Conservation (phyloP, 2,888 invertebrate species). For the Caenorhabditis sp. region DNA sequence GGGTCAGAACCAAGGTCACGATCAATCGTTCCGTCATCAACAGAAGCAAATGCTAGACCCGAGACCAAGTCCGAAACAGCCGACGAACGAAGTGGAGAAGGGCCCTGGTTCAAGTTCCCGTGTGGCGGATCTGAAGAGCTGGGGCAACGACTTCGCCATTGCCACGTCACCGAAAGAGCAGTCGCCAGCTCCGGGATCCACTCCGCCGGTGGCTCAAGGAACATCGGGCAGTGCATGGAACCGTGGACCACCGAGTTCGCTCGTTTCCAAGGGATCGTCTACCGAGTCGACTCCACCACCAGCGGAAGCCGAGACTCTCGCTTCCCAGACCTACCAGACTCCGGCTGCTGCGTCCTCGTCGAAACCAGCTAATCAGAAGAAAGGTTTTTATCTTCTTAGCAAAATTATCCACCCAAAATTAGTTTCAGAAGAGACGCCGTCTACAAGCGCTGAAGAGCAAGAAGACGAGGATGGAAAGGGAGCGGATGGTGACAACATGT, state of each 20-base stretch:
- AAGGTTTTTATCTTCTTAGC: slow-evolving; percentile 1
- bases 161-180: slow-evolving; percentile 26
- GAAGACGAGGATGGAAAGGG: slow-evolving; percentile 2
- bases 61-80: slow-evolving; percentile 21
- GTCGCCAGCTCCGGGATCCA: slow-evolving; percentile 17
- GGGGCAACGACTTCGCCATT: slow-evolving; percentile 32
- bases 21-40: slow-evolving; percentile 48
- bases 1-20: slow-evolving; percentile 40
- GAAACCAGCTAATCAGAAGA: slow-evolving; percentile 1
- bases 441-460: slow-evolving; percentile 14
- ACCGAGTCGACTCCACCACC: slow-evolving; percentile 11
- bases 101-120: slow-evolving; percentile 17
- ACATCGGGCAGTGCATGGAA: slow-evolving; percentile 61
- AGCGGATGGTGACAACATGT: neutral
- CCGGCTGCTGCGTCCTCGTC: neutral
- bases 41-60: slow-evolving; percentile 54
- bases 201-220: slow-evolving; percentile 16
- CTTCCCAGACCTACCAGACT: neutral
- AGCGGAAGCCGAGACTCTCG: neutral
- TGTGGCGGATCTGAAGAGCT: slow-evolving; percentile 43
- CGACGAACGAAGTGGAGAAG: slow-evolving; percentile 21
- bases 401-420: neutral
- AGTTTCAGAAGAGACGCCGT: slow-evolving; percentile 31
- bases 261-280: slow-evolving; percentile 33
- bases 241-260: slow-evolving; percentile 60